Percentiles rank a stretch among this genome's conserved stretches.
These are phyloP conservation scores for Phocoena sinus DNA, from an alignment of 2,113 vertebrate species.

Conservation along the genomic window DNA sequence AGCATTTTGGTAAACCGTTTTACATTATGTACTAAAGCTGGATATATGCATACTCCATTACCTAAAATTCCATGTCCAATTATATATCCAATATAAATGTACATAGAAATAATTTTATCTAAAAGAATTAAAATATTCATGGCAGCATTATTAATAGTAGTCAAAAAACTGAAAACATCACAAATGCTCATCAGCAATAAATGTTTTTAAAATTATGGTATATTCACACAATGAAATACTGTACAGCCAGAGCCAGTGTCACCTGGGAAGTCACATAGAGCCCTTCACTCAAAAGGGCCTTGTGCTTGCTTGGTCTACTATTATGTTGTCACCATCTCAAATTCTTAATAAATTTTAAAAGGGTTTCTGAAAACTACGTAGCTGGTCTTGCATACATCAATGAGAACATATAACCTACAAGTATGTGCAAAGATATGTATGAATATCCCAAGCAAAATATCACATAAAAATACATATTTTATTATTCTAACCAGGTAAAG, in stretches of 20 bases:
- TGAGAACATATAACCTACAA: neutral
- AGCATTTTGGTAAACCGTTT: neutral
- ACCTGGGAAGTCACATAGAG: neutral
- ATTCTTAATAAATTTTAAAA: neutral
- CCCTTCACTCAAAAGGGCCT: neutral
- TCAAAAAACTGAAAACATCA: neutral
- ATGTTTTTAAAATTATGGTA: neutral
- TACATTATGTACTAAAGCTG: neutral
- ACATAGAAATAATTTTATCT: neutral
- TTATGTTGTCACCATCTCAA: neutral
- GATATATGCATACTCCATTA: neutral
- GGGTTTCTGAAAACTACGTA: neutral
- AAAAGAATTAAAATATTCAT: neutral
- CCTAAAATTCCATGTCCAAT: neutral
- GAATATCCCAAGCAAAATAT: neutral
- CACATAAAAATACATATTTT: neutral
- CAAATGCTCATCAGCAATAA: neutral
- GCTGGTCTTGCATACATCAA: neutral
- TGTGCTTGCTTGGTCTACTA: neutral
- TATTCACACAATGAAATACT: neutral
- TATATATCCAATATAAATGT: neutral
- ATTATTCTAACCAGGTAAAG: neutral
- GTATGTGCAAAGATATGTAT: neutral
- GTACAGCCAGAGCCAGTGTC: neutral
- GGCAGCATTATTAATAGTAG: neutral